A percentile compares a stretch with the other conserved stretches of the same genome.
Evolutionary conservation across 2,113 vertebrate genomes (phyloP).

Genomic region (Oceanodroma tethys): DNA sequence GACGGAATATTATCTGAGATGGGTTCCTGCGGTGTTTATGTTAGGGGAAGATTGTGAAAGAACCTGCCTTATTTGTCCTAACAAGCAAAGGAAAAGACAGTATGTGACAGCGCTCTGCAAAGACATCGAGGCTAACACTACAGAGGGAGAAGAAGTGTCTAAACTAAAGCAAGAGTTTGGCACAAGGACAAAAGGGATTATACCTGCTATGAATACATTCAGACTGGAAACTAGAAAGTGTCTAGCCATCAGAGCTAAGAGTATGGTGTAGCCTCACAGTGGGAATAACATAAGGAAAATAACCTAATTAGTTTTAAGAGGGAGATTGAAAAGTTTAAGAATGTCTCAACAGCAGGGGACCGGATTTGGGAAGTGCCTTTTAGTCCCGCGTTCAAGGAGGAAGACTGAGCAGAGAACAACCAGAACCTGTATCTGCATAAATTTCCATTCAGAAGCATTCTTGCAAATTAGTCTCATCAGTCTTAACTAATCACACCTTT

Average conservation of each 20-base stretch:
- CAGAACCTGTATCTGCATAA: neutral
- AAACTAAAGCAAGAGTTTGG: slow-evolving; percentile 18
- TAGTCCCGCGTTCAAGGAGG: neutral
- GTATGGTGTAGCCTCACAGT: slow-evolving; percentile 25
- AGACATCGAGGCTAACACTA: neutral
- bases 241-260: slow-evolving; percentile 21
- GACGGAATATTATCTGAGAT: neutral
- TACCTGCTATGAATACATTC: slow-evolving; percentile 43
- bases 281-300: slow-evolving; percentile 51
- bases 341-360: slow-evolving; percentile 46
- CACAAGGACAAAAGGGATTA: slow-evolving; percentile 57
- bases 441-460: neutral
- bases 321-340: slow-evolving; percentile 44
- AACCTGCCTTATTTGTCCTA: neutral
- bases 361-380: slow-evolving; percentile 57
- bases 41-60: neutral
- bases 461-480: neutral
- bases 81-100: neutral
- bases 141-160: neutral
- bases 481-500: neutral
- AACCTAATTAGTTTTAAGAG: slow-evolving; percentile 63
- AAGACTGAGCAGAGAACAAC: neutral
- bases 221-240: slow-evolving; percentile 6
- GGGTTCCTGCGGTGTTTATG: neutral
- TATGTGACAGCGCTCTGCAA: neutral